These are phyloP conservation scores for Austrolebias charrua DNA, from an alignment of 2,797 vertebrate species.

Conservation along the genomic window DNA sequence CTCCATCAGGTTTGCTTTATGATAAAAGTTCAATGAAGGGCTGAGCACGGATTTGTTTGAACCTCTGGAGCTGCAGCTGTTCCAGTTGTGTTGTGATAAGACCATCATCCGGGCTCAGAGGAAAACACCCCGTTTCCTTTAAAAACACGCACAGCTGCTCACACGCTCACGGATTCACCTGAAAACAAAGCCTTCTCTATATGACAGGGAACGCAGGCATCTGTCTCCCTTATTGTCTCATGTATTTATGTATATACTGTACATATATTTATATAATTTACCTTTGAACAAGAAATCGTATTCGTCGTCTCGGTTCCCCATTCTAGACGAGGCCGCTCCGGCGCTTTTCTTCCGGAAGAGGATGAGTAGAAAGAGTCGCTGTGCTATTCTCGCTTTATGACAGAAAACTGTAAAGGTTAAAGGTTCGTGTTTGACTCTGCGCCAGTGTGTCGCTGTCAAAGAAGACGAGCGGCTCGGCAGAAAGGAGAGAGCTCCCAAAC, in stretches of 20 bases:
- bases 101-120: constrained; percentile 33
- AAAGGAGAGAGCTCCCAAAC: constrained; percentile 65
- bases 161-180: constrained; percentile 17
- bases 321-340: constrained; percentile 78
- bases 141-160: constrained; percentile 12
- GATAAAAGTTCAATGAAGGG: constrained; percentile 55
- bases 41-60: constrained; percentile 34
- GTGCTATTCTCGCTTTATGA: constrained; percentile 34
- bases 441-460: constrained; percentile 78
- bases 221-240: constrained; percentile 4
- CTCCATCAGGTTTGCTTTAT: constrained; percentile 2
- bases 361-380: constrained; percentile 37
- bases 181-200: constrained; percentile 30
- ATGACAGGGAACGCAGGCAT: constrained; percentile 59
- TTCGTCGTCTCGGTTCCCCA: constrained; percentile 87
- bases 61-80: constrained; percentile 63
- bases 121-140: constrained; percentile 20
- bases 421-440: constrained; percentile 70
- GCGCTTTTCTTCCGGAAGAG: constrained; percentile 61
- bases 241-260: constrained; percentile 11
- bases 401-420: constrained; percentile 31
- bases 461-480: constrained; percentile 72
- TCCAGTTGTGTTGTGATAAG: constrained; percentile 61
- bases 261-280: constrained; percentile 64
- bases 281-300: constrained; percentile 89